Conservation (phyloP, 2,113 vertebrate species). For the cattle (Bos taurus) region DNA sequence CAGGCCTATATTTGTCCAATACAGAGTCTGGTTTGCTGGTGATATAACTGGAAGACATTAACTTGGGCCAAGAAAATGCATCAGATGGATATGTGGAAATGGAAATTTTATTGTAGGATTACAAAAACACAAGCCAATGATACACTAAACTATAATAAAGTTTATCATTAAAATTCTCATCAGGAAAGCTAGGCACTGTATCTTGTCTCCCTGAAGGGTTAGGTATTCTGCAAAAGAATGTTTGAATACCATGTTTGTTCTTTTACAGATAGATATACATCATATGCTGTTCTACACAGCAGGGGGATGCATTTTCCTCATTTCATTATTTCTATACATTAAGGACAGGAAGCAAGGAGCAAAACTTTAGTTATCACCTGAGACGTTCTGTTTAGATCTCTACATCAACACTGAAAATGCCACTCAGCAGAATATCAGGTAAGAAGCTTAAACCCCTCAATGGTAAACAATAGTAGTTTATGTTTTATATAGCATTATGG, state of each 20-base stretch:
- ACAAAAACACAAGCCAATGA: conserved; percentile 68
- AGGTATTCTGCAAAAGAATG: conserved; percentile 21
- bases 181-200: conserved; percentile 32
- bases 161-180: conserved; percentile 73
- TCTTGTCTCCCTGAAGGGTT: background rate
- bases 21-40: conserved; percentile 63
- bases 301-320: background rate
- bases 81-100: conserved; percentile 76
- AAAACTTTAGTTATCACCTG: background rate
- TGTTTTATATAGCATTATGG: background rate
- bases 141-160: conserved; percentile 73
- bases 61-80: conserved; percentile 77
- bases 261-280: background rate
- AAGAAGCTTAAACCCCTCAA: background rate
- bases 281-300: background rate
- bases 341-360: background rate
- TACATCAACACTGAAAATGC: background rate
- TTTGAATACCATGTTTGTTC: background rate
- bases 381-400: background rate
- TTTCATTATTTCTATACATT: background rate
- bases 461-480: background rate
- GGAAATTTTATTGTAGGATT: conserved; percentile 79
- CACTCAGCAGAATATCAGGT: background rate
- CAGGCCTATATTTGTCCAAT: conserved; percentile 72
- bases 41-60: conserved; percentile 62